Percentiles rank a stretch among this genome's conserved stretches.
These are phyloP conservation scores for Labeo calbasu DNA, from an alignment of 2,797 vertebrate species.

Conservation along the genomic window DNA sequence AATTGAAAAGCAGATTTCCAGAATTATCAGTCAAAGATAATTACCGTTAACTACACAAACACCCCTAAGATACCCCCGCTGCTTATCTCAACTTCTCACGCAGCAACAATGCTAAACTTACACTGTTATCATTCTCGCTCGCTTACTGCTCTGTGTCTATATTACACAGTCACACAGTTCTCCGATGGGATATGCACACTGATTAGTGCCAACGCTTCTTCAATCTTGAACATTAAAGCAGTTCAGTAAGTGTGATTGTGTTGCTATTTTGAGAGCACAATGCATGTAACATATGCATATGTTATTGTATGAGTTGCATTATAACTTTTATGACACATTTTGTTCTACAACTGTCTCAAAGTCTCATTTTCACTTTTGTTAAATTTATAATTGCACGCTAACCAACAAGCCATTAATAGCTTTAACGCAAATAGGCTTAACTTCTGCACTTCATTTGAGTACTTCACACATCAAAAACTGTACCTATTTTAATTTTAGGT, in stretches of 20 bases:
- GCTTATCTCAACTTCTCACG: conserved; percentile 21
- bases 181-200: not conserved
- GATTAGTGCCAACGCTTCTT: not conserved
- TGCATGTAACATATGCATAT: not conserved
- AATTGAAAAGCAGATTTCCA: conserved; percentile 32
- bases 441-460: conserved; percentile 3
- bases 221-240: not conserved
- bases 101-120: conserved; percentile 2
- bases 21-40: conserved; percentile 33
- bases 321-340: not conserved
- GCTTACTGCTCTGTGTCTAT: not conserved
- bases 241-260: not conserved
- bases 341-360: not conserved
- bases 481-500: not conserved
- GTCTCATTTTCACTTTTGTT: conserved; percentile 14
- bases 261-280: not conserved
- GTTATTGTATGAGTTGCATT: not conserved
- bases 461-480: not conserved
- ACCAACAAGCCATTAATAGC: conserved; percentile 19
- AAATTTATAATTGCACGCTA: not conserved
- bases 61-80: conserved; percentile 11
- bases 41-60: conserved; percentile 32
- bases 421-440: conserved; percentile 7
- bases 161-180: not conserved
- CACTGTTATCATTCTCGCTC: not conserved